A percentile compares a stretch with the other conserved stretches of the same genome.
These are phyloP conservation scores for Chirona hameri DNA, from an alignment of 2,888 invertebrate genomes.

Conservation along the genomic window DNA sequence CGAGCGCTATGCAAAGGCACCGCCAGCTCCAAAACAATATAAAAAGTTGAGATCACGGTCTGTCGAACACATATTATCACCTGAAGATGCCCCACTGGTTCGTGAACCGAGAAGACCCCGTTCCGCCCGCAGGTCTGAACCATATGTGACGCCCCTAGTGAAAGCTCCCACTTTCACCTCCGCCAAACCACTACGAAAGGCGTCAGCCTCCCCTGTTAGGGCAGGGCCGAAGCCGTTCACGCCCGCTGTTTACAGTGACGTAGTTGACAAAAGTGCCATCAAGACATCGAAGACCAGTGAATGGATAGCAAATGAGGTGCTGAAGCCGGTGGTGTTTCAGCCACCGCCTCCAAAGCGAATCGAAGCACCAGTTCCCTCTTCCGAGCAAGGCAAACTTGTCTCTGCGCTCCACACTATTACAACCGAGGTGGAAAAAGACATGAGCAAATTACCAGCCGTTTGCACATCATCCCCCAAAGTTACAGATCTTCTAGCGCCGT, in stretches of 20 bases:
- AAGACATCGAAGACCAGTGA: neutral
- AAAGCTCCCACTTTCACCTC: too few species aligned
- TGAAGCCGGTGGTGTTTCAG: neutral
- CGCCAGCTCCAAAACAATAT: neutral
- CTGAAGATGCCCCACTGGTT: neutral
- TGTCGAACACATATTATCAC: neutral
- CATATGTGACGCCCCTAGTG: too few species aligned
- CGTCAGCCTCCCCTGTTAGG: neutral
- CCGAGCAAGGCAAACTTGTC: too few species aligned
- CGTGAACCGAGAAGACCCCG: neutral
- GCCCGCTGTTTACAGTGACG: neutral
- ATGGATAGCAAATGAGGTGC: neutral
- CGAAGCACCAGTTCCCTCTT: neutral
- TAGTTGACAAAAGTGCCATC: neutral
- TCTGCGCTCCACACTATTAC: neutral
- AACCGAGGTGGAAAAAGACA: neutral
- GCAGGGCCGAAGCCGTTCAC: neutral
- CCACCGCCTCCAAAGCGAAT: neutral
- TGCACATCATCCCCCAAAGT: too few species aligned
- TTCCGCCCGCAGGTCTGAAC: neutral
- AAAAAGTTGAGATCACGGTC: neutral
- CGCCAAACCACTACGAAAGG: too few species aligned
- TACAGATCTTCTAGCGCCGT: too few species aligned
- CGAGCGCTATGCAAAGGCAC: neutral
- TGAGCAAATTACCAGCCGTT: too few species aligned